phyloP scores from a whole-genome alignment of 1,140 invertebrate species.

The Musca vetustissima region DNA sequence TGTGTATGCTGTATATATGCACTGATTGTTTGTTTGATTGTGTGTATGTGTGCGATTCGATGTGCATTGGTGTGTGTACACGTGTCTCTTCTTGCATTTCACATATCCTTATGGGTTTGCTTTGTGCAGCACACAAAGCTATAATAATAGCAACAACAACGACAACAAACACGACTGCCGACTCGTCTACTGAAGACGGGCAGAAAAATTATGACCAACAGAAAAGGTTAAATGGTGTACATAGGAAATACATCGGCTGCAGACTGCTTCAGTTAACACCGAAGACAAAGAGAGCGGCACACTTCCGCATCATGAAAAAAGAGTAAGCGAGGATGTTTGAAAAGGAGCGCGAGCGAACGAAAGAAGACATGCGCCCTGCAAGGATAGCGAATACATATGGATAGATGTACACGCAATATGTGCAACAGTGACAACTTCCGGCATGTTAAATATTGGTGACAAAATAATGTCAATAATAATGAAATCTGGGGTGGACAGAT shows the following conservation, averaged over 20 bases:
- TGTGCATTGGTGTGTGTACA: no score
- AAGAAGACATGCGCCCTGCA: no score
- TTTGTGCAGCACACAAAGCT: slow-evolving; percentile 5
- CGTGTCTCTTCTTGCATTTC: neutral
- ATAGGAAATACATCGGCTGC: no score
- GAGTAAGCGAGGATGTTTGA: no score
- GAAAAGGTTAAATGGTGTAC: slow-evolving; percentile 11
- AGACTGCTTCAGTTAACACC: no score
- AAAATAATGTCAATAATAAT: neutral
- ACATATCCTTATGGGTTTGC: slow-evolving; percentile 10
- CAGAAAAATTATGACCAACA: slow-evolving; percentile 2
- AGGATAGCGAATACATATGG: no score
- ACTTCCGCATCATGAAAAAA: no score
- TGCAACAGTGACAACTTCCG: slow-evolving; percentile 22
- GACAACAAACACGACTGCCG: neutral
- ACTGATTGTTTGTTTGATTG: no score
- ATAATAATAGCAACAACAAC: no score
- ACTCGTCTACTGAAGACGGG: slow-evolving; percentile 13
- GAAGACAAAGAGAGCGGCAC: no score
- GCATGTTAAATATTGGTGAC: slow-evolving; percentile 8
- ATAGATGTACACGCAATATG: no score
- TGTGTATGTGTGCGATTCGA: neutral
- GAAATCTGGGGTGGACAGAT: neutral
- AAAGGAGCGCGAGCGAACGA: no score
- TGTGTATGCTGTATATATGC: neutral